Percentiles rank a stretch among this genome's conserved stretches.
Evolutionary conservation across 2,797 vertebrate species (phyloP).

Genomic region (Cebuella pygmaea): DNA sequence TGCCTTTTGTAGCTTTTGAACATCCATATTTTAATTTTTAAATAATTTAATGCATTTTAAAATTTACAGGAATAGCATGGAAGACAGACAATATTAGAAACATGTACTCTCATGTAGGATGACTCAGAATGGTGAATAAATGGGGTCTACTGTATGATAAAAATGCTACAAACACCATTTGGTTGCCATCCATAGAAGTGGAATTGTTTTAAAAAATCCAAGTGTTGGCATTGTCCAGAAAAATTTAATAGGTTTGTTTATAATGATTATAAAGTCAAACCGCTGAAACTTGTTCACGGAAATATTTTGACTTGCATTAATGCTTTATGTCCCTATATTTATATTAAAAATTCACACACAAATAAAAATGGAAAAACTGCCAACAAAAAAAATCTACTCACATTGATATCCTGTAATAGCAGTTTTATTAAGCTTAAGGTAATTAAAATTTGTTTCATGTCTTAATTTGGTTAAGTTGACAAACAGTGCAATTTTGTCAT

Average conservation of each 20-base stretch:
- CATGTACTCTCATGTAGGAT: slow-evolving; percentile 71
- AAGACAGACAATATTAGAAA: slow-evolving; percentile 87
- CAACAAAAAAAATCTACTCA: too few species aligned
- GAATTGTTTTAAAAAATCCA: slow-evolving; percentile 80
- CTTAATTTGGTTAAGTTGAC: neutral
- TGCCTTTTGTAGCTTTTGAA: too few species aligned
- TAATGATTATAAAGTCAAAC: too few species aligned
- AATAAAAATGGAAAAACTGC: too few species aligned
- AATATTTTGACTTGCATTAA: too few species aligned
- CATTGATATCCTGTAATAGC: neutral
- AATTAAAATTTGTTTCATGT: neutral
- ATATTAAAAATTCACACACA: too few species aligned
- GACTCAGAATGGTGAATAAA: too few species aligned
- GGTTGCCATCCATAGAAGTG: slow-evolving; percentile 81
- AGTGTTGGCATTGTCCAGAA: slow-evolving; percentile 86
- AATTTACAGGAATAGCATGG: slow-evolving; percentile 86
- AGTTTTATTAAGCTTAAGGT: neutral
- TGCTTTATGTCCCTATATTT: too few species aligned
- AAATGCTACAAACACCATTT: slow-evolving; percentile 85
- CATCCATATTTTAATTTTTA: too few species aligned
- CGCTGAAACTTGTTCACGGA: too few species aligned
- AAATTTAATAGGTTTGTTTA: slow-evolving; percentile 81
- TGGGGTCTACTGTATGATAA: slow-evolving; percentile 80
- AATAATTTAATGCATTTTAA: too few species aligned
- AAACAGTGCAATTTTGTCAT: neutral